Base-by-base conservation (phyloP, 2,113 vertebrate genomes). In the Indicator indicator region DNA sequence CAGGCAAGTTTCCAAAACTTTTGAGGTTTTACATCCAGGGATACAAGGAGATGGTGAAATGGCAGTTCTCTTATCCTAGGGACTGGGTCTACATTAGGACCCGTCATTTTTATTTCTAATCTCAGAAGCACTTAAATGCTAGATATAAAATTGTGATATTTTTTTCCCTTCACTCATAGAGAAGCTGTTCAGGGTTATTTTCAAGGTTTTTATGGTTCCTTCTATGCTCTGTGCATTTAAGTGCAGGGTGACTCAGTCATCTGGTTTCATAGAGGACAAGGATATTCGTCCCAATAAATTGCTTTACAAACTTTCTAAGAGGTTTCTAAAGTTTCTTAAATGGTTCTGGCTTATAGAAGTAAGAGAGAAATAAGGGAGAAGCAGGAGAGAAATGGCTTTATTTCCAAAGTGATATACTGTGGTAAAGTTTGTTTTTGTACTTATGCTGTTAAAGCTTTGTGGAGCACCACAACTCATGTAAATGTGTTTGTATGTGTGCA, bases 261-360 rank as follows among this genome's bases (percentile, higher is more conserved):
- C 50, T 59, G 6, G 75, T 89, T 95, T 88, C 72, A 80, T 12
- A 91, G 60, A 83, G 72, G 81, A 76, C 87, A 70, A 87, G 75
- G 62, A 83, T 67, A 67, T 64, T 16, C 48, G 38, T 72, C 63
- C 58, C 54, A 84, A 0, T 54, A 94, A 85, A 95, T 77, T 83
- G 63, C 90, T 95, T 95, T 89, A 70, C 50, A 63, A 88, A 95
- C 85, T 85, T 94, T 63, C 75, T 78, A 60, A 89, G 46, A 85
- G 30, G 71, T 73, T 87, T 71, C 87, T 89, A 3, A 89, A 91
- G 30, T 96, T 96, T 76, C 82, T 88, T 68, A 87, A 93, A 65
- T 54, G 52, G 11, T 12, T 91, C 63, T 91, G 71, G 59, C 36
- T 94, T 88, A 65, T 1, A 52, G 82, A 70, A 36, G 44, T 16